Percentiles rank a stretch among this genome's conserved stretches.
These are phyloP conservation scores for Datnioides undecimradiatus DNA, from an alignment of 2,113 vertebrate genomes.

Conservation along the genomic window DNA sequence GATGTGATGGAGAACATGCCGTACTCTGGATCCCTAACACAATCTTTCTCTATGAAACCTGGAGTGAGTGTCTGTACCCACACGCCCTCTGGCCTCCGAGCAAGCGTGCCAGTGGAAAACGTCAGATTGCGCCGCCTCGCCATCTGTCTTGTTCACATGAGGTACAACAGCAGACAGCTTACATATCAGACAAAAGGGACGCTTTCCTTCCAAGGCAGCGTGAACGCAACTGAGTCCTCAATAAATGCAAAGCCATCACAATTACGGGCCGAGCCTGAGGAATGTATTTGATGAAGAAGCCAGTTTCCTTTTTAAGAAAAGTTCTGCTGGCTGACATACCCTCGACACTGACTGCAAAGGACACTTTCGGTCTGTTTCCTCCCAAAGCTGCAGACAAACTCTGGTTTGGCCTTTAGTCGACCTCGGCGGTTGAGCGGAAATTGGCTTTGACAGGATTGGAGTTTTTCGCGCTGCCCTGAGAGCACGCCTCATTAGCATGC, in stretches of 20 bases:
- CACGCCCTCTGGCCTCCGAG: conserved; percentile 40
- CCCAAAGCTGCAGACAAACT: conserved; percentile 56
- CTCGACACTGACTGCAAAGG: conserved; percentile 33
- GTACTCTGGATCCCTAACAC: conserved; percentile 6
- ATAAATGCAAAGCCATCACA: conserved; percentile 22
- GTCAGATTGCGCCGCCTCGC: conserved; percentile 48
- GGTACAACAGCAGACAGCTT: conserved; percentile 48
- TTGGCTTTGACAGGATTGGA: conserved; percentile 65
- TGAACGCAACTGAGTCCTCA: conserved; percentile 10
- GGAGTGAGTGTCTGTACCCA: conserved; percentile 24
- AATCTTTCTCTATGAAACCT: conserved; percentile 22
- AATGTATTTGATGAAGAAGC: conserved; percentile 25
- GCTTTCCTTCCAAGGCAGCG: conserved; percentile 9
- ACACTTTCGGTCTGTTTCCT: conserved; percentile 62
- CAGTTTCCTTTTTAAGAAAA: conserved; percentile 38
- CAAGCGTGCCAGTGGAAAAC: conserved; percentile 43
- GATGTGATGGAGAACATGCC: background rate
- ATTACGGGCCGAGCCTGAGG: conserved; percentile 12
- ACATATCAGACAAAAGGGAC: conserved; percentile 21
- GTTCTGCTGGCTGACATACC: conserved; percentile 4
- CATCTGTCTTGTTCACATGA: conserved; percentile 63
- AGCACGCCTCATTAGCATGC: conserved; percentile 63
- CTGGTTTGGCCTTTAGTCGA: conserved; percentile 51
- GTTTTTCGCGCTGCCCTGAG: conserved; percentile 50
- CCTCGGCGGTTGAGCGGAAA: conserved; percentile 60